phyloP scores from a whole-genome alignment of 2,888 invertebrate species.

The Melieria omissa region DNA sequence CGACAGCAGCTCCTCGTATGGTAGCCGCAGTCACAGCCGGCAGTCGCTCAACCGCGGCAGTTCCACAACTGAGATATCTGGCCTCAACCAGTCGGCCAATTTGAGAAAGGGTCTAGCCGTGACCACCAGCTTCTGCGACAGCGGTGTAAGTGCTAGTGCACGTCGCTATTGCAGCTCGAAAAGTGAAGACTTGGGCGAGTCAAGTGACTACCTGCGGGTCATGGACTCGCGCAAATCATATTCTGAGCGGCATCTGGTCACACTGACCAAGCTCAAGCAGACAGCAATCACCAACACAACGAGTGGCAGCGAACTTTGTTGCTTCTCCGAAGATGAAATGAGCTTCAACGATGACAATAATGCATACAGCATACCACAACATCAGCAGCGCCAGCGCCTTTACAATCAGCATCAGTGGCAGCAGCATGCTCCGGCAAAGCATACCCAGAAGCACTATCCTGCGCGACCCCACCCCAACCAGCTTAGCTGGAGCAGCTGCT shows the following conservation, averaged over 20 bases:
- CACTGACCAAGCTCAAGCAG: constrained; percentile 62
- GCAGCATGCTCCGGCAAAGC: constrained; percentile 11
- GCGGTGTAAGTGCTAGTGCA: constrained; percentile 43
- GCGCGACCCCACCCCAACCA: constrained; percentile 48
- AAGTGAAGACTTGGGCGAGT: constrained; percentile 61
- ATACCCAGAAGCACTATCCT: constrained; percentile 23
- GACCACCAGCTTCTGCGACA: constrained; percentile 57
- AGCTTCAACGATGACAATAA: constrained; percentile 66
- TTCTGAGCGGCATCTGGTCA: constrained; percentile 63
- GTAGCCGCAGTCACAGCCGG: constrained; percentile 55
- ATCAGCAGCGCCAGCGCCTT: constrained; percentile 40
- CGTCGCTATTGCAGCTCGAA: constrained; percentile 62
- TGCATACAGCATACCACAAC: constrained; percentile 44
- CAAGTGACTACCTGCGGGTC: constrained; percentile 56
- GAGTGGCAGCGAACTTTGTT: constrained; percentile 49
- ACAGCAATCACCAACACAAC: constrained; percentile 64
- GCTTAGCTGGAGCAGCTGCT: constrained; percentile 61
- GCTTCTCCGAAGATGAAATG: constrained; percentile 60
- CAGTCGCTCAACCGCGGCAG: constrained; percentile 56
- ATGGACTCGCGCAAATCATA: constrained; percentile 64
- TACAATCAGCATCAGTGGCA: constrained; percentile 37
- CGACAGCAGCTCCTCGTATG: constrained; percentile 55
- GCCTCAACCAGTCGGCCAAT: constrained; percentile 37
- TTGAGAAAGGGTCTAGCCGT: constrained; percentile 47
- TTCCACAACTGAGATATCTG: constrained; percentile 53